Conservation (phyloP, 2,888 invertebrate genomes). For the Drosophila kanekoi region DNA sequence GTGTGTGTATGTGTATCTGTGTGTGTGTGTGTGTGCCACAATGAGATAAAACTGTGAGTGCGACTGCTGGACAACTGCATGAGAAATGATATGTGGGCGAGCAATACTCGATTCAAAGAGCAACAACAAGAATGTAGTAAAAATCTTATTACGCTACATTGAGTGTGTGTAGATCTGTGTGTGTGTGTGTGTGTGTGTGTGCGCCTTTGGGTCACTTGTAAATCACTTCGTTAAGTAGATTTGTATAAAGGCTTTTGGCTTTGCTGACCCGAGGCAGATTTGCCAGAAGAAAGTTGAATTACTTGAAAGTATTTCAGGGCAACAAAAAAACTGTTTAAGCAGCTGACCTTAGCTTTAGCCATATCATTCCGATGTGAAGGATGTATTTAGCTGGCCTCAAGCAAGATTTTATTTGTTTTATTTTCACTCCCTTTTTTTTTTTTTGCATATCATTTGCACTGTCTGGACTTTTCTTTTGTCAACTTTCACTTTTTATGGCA, state of each 20-base stretch:
- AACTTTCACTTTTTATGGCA: slow-evolving; percentile 66
- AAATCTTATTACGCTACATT: slow-evolving; percentile 67
- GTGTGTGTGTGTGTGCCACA: slow-evolving; percentile 20
- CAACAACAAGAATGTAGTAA: slow-evolving; percentile 39
- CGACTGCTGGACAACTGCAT: slow-evolving; percentile 38
- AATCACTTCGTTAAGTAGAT: slow-evolving; percentile 67
- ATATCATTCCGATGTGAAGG: slow-evolving; percentile 6
- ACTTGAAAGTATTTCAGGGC: slow-evolving; percentile 19
- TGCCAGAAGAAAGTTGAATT: slow-evolving; percentile 46
- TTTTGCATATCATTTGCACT: slow-evolving; percentile 44
- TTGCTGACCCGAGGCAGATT: slow-evolving; percentile 40
- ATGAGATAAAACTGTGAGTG: slow-evolving; percentile 52
- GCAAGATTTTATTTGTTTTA: slow-evolving; percentile 1
- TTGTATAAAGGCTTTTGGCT: slow-evolving; percentile 64
- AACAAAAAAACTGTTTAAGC: slow-evolving; percentile 19
- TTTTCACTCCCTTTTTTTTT: no score
- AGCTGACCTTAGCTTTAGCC: slow-evolving; percentile 2
- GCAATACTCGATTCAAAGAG: slow-evolving; percentile 24
- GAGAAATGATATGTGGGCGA: slow-evolving; percentile 59
- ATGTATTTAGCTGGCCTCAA: slow-evolving; percentile 6
- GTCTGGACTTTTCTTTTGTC: slow-evolving; percentile 51
- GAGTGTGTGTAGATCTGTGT: slow-evolving; percentile 9
- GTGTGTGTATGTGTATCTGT: slow-evolving; percentile 18
- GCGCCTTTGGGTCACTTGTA: slow-evolving; percentile 45
- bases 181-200: slow-evolving; percentile 11